Evolutionary conservation across 2,113 vertebrate genomes (phyloP), one percentile per base, ranked within the genome.

Genomic region (Nothoprocta pentlandii): DNA sequence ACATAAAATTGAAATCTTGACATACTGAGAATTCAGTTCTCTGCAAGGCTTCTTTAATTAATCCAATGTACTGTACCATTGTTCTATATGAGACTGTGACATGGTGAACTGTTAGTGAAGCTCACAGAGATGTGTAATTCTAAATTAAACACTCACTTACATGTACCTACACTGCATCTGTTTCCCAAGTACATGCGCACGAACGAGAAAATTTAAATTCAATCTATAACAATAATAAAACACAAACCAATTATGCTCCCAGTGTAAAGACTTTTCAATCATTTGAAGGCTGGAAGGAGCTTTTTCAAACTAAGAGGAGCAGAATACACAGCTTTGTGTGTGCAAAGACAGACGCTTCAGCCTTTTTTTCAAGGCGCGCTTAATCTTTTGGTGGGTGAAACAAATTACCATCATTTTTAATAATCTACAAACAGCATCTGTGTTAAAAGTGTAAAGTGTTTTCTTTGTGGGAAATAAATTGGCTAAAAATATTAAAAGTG

Each of bases 1-100:
- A 99, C 98, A 98, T 98, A 98, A 98, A 98, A 98, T 97, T 98
- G 98, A 98, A 98, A 98, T 98, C 98, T 98, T 98, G 98, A 98
- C 98, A 98, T 95, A 96, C 98, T 97, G 97, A 98, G 98, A 98
- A 98, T 97, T 98, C 97, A 94, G 97, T 98, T 97, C 98, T 97
- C 97, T 97, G 98, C 95, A 94, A 98, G 97, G 64, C 95, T 98
- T 98, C 97, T 96, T 98, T 98, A 98, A 99, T 98, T 98, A 99
- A 98, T 98, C 98, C 98, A 97, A 96, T 95, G 97, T 97, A 98
- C 96, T 97, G 96, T 97, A 97, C 97, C 96, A 94, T 94, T 98
- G 97, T 98, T 98, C 97, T 97, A 51, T 96, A 95, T 92, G 94
- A 97, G 97, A 86, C 90, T 85, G 94, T 97, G 97, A 98, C 98